Percentiles rank a stretch among this genome's conserved stretches.
phyloP scores from a whole-genome alignment of 2,888 invertebrate species.

The Rotaria sp. region DNA sequence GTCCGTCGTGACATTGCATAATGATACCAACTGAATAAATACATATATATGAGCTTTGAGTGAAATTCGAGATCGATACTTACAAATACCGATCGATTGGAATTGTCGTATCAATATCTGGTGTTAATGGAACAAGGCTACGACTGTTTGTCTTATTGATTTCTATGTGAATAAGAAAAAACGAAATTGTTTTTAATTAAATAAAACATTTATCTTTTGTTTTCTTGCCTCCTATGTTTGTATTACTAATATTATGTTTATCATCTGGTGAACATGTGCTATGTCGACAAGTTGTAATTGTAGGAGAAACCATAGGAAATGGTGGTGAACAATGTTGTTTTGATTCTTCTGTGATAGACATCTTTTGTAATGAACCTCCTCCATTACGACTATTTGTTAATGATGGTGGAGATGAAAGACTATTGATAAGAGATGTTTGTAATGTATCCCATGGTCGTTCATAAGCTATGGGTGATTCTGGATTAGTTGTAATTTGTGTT shows the following conservation, averaged over 20 bases:
- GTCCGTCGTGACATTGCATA: constrained; percentile 36
- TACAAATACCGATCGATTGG: constrained; percentile 29
- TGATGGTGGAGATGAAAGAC: constrained; percentile 29
- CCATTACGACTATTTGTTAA: background rate
- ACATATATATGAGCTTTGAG: background rate
- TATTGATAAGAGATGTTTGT: constrained; percentile 27
- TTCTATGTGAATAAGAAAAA: background rate
- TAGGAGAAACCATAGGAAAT: constrained; percentile 4
- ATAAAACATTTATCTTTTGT: background rate
- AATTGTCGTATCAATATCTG: background rate
- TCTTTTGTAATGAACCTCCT: background rate
- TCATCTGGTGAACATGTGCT: constrained; percentile 7
- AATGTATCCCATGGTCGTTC: constrained; percentile 25
- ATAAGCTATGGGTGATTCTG: background rate
- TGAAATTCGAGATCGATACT: background rate
- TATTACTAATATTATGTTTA: background rate
- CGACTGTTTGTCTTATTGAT: background rate
- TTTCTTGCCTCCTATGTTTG: background rate
- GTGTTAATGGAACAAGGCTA: background rate
- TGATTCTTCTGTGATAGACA: background rate
- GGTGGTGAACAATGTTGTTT: background rate
- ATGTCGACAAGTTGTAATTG: background rate
- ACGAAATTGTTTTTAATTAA: background rate
- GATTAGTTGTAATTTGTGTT: background rate
- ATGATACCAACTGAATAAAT: constrained; percentile 37